These are phyloP conservation scores for Athalia rosae DNA, from an alignment of 2,888 invertebrate genomes.

Conservation along the genomic window DNA sequence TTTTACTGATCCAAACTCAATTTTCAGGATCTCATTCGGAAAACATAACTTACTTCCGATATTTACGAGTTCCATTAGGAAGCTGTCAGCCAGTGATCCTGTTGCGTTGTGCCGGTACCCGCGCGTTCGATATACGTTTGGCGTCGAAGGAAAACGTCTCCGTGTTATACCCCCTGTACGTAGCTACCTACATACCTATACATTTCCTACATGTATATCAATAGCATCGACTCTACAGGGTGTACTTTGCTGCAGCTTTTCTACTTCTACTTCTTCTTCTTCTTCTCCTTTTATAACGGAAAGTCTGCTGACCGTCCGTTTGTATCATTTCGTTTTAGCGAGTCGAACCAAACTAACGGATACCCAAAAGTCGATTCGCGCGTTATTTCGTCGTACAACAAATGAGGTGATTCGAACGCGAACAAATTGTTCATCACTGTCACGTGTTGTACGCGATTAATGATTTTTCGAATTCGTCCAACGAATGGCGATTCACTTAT, in stretches of 20 bases:
- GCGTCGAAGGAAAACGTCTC: slow-evolving; percentile 44
- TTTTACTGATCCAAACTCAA: slow-evolving; percentile 61
- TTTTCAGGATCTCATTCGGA: slow-evolving; percentile 72
- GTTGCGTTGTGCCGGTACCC: slow-evolving; percentile 60
- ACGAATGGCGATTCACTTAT: not conserved
- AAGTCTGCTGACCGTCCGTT: too few species aligned
- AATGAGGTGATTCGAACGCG: too few species aligned
- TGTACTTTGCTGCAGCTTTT: slow-evolving; percentile 16
- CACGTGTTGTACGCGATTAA: too few species aligned
- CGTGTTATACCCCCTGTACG: not conserved
- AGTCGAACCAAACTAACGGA: too few species aligned
- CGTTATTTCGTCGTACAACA: too few species aligned
- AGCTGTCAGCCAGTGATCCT: slow-evolving; percentile 72
- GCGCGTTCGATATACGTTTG: slow-evolving; percentile 49
- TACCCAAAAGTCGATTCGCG: too few species aligned
- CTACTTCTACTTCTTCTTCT: not conserved
- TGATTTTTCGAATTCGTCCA: not conserved
- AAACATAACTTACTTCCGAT: slow-evolving; percentile 72
- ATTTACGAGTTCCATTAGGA: slow-evolving; percentile 73
- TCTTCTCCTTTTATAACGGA: too few species aligned
- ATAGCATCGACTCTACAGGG: slow-evolving; percentile 23
- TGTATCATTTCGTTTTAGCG: too few species aligned
- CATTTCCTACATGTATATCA: slow-evolving; percentile 2
- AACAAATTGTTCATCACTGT: too few species aligned
- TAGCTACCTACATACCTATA: not conserved